Conservation (phyloP, 2,888 invertebrate genomes). For the Drosophila austrosaltans region DNA sequence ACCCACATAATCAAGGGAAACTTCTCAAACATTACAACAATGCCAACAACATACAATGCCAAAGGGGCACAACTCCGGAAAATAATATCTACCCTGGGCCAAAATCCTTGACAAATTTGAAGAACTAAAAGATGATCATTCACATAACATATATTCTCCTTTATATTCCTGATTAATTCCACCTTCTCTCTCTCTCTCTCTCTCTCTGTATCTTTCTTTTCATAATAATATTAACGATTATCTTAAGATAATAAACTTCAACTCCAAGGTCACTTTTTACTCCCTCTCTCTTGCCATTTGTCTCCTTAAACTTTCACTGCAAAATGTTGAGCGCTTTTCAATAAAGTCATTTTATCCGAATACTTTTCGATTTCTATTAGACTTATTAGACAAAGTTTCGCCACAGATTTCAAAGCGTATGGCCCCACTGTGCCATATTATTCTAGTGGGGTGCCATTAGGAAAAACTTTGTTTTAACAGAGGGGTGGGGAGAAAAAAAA, state of each 20-base stretch:
- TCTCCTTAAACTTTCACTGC: no score
- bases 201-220: no score
- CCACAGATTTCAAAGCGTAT: background rate
- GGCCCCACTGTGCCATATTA: slow-evolving; percentile 53
- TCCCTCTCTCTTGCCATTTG: background rate
- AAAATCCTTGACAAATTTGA: background rate
- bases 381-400: slow-evolving; percentile 9
- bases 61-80: background rate
- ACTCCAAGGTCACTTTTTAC: no score
- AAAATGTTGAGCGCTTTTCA: background rate
- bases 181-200: no score
- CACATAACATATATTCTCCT: no score
- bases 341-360: background rate
- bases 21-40: slow-evolving; percentile 56
- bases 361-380: background rate
- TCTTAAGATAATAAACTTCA: no score
- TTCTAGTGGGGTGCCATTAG: slow-evolving; percentile 55
- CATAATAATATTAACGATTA: no score
- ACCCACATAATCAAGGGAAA: slow-evolving; percentile 60
- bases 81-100: background rate
- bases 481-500: slow-evolving; percentile 15
- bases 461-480: slow-evolving; percentile 52
- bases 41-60: slow-evolving; percentile 19
- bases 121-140: no score
- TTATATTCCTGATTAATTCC: no score